Conservation (phyloP, 1,140 invertebrate species). For the Varroa destructor region DNA sequence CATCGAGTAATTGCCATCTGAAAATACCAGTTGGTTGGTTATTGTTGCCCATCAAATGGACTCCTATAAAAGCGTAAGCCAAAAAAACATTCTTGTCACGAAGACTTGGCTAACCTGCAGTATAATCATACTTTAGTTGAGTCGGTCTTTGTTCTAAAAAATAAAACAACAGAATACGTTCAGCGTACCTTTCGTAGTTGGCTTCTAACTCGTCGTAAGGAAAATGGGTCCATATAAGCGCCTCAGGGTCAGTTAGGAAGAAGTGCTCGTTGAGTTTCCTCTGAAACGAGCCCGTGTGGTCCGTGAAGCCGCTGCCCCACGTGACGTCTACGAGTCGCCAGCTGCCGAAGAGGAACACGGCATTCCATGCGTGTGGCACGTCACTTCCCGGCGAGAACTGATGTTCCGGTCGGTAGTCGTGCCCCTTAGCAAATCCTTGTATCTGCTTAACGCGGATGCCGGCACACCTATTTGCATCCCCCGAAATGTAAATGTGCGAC, state of each 20-base stretch:
- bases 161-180: too few relatives aligned
- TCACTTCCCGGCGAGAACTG: slow-evolving; percentile 38
- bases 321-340: slow-evolving; percentile 45
- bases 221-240: slow-evolving; percentile 47
- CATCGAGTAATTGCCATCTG: slow-evolving; percentile 47
- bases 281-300: slow-evolving; percentile 39
- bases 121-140: not conserved
- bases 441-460: slow-evolving; percentile 38
- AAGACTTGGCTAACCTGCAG: not conserved
- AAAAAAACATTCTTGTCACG: not conserved
- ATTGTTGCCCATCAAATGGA: slow-evolving; percentile 41
- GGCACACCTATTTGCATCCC: slow-evolving; percentile 24
- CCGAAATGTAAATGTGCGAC: not conserved
- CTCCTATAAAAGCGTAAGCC: not conserved
- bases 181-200: slow-evolving; percentile 38
- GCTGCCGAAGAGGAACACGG: slow-evolving; percentile 40
- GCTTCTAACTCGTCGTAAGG: slow-evolving; percentile 42
- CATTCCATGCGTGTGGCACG: slow-evolving; percentile 41
- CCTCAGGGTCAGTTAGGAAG: slow-evolving; percentile 47
- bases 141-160: too few relatives aligned
- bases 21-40: slow-evolving; percentile 38
- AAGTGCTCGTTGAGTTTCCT: slow-evolving; percentile 39
- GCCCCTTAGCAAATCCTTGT: slow-evolving; percentile 40
- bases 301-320: slow-evolving; percentile 44
- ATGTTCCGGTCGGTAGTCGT: slow-evolving; percentile 39